Conservation (phyloP, 2,113 vertebrate genomes). For the Callionymus lyra region DNA sequence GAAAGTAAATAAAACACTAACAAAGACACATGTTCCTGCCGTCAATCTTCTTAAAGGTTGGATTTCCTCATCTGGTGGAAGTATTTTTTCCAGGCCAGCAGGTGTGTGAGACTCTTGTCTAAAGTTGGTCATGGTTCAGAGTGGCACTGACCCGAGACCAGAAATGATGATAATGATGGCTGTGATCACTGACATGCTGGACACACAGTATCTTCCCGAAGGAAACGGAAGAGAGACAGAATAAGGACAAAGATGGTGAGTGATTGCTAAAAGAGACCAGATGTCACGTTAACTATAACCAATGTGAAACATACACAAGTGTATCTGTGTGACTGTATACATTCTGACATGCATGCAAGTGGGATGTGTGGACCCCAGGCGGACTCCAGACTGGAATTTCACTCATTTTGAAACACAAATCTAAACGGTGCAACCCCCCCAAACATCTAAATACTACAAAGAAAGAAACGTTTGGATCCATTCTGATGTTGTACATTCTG, state of each 20-base stretch:
- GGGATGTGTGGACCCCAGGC: no score
- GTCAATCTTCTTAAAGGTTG: no score
- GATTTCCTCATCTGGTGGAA: no score
- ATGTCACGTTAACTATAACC: slow-evolving; percentile 49
- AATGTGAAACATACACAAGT: slow-evolving; percentile 44
- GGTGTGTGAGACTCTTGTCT: slow-evolving; percentile 24
- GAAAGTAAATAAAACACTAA: no score
- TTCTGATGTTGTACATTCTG: no score
- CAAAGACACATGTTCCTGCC: no score
- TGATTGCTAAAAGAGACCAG: slow-evolving; percentile 58
- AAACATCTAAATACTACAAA: no score
- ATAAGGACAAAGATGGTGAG: slow-evolving; percentile 43
- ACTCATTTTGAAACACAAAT: no score
- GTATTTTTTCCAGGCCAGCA: slow-evolving; percentile 16
- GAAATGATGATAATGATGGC: slow-evolving; percentile 45
- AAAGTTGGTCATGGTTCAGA: slow-evolving; percentile 35
- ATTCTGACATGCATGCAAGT: slow-evolving; percentile 18
- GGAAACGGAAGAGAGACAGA: slow-evolving; percentile 29
- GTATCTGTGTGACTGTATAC: slow-evolving; percentile 14
- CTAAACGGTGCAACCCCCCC: no score
- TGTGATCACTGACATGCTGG: slow-evolving; percentile 24
- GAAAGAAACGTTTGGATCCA: no score
- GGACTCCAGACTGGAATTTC: no score
- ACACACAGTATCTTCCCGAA: slow-evolving; percentile 13
- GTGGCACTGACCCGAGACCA: slow-evolving; percentile 31